Evolutionary conservation across 2,888 invertebrate species (phyloP).

Genomic region (Polydrusus cervinus): DNA sequence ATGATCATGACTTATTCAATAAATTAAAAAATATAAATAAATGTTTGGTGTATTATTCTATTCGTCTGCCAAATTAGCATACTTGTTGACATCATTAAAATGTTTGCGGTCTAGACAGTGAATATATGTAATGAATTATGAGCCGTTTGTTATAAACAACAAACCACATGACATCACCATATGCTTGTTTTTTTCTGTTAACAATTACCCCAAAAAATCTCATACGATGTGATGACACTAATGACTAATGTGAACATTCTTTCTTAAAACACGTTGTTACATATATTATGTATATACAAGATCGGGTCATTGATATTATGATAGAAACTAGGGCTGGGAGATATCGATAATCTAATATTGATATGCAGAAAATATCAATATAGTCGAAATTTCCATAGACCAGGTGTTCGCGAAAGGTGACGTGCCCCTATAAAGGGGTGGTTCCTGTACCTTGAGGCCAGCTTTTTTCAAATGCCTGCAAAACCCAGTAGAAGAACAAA

Average conservation of each 20-base stretch:
- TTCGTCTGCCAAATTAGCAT: not conserved
- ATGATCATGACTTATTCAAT: conserved; percentile 13
- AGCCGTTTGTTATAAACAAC: conserved; percentile 9
- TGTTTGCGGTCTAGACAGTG: conserved; percentile 24
- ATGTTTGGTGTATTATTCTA: not conserved
- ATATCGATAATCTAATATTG: too few species aligned
- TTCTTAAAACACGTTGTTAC: not conserved
- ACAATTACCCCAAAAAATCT: conserved; percentile 33
- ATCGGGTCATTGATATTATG: not conserved
- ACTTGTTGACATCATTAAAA: conserved; percentile 3
- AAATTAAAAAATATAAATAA: not conserved
- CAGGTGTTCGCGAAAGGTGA: too few species aligned
- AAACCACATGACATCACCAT: conserved; percentile 41
- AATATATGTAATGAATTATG: conserved; percentile 26
- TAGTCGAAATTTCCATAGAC: too few species aligned
- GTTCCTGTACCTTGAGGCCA: too few species aligned
- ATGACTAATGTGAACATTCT: conserved; percentile 20
- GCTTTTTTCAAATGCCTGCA: too few species aligned
- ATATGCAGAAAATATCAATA: too few species aligned
- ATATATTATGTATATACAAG: too few species aligned
- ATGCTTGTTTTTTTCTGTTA: conserved; percentile 26
- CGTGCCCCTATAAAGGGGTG: too few species aligned
- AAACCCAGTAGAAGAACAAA: too few species aligned
- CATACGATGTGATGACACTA: conserved; percentile 10
- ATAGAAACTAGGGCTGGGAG: too few species aligned